Evolutionary conservation across 2,797 vertebrate species (phyloP).

Genomic region (Pogonophryne albipinna): DNA sequence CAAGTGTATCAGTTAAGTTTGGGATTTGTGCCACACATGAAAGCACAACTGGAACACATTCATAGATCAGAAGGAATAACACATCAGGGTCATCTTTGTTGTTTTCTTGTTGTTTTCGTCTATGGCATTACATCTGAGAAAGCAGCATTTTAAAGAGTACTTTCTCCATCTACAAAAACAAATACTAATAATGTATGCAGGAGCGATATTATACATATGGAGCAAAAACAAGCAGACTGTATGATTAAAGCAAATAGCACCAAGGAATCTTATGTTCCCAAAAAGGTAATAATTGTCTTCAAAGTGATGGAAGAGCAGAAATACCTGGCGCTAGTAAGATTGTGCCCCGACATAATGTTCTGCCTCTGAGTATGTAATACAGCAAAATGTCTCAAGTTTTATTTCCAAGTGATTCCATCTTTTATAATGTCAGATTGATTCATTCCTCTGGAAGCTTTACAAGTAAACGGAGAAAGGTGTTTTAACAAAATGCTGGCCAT

Average conservation of each 20-base stretch:
- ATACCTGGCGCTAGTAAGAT: conserved; percentile 7
- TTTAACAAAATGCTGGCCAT: conserved; percentile 29
- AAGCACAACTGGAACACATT: conserved; percentile 13
- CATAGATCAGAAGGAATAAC: conserved; percentile 18
- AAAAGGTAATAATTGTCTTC: conserved; percentile 38
- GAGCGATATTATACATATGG: conserved; percentile 19
- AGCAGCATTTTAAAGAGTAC: conserved; percentile 26
- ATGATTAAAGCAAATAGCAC: conserved; percentile 48
- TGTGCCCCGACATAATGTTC: conserved; percentile 22
- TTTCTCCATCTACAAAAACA: conserved; percentile 31
- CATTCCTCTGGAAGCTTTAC: conserved; percentile 29
- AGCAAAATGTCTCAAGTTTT: conserved; percentile 51
- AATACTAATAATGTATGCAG: conserved; percentile 32
- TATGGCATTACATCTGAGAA: conserved; percentile 25
- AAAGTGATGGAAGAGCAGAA: conserved; percentile 42
- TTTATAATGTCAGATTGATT: conserved; percentile 50
- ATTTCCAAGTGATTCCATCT: conserved; percentile 64
- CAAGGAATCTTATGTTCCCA: conserved; percentile 24
- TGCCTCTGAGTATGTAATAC: conserved; percentile 40
- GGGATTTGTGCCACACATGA: conserved; percentile 21
- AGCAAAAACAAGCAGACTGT: conserved; percentile 42
- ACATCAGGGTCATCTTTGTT: conserved; percentile 16
- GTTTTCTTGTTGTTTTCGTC: conserved; percentile 9
- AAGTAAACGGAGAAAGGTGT: conserved; percentile 26
- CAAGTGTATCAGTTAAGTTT: conserved; percentile 24